Conservation (phyloP, 2,888 invertebrate species). For the Tipula vernalis region DNA sequence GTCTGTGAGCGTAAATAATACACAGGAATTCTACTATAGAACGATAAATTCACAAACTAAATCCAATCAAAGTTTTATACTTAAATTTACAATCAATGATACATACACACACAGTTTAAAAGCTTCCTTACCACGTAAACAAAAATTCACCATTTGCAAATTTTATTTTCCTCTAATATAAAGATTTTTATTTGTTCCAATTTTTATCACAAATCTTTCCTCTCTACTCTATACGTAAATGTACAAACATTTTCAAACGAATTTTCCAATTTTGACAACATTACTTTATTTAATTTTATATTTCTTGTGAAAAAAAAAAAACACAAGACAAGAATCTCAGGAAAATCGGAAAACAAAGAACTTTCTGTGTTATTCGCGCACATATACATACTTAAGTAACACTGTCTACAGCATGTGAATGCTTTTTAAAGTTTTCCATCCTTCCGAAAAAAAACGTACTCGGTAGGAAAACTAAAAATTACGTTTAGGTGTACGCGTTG, state of each 20-base stretch:
- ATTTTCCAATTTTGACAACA: neutral
- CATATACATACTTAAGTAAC: neutral
- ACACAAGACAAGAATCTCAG: neutral
- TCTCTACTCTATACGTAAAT: too few species aligned
- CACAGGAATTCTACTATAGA: neutral
- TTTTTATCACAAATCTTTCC: neutral
- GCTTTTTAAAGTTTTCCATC: neutral
- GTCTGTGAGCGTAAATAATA: too few species aligned
- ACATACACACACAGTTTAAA: neutral
- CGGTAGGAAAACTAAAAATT: neutral
- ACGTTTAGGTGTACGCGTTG: neutral
- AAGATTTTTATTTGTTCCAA: neutral
- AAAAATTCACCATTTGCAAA: neutral
- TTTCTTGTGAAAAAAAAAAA: neutral
- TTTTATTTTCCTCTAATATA: neutral
- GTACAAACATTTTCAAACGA: neutral
- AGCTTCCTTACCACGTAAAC: neutral
- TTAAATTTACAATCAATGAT: neutral
- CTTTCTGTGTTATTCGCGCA: neutral
- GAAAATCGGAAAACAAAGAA: neutral
- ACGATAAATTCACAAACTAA: neutral
- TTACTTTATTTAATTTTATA: neutral
- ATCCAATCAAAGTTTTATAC: neutral
- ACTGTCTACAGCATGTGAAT: neutral
- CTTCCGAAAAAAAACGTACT: neutral